Evolutionary conservation across 2,113 vertebrate genomes (phyloP).

Genomic region (Corydoras sp.): DNA sequence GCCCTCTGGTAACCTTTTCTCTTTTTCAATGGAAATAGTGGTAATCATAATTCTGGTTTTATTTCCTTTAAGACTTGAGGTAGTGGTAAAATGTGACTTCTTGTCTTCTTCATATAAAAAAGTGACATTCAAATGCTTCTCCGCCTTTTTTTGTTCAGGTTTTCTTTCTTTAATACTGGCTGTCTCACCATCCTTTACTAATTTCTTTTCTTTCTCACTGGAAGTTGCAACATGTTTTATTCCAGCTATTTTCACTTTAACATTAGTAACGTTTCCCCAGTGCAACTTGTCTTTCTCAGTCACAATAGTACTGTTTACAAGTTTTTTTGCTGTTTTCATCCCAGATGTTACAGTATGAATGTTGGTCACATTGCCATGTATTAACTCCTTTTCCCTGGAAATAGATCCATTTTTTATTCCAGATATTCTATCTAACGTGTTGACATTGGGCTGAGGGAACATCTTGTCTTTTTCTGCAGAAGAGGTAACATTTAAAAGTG

Average conservation of each 20-base stretch:
- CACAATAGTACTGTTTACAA: not conserved
- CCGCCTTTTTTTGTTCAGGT: not conserved
- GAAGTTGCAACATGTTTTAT: slow-evolving; percentile 28
- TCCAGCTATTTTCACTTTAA: not conserved
- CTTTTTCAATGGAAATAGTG: too few relatives aligned
- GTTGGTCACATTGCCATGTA: not conserved
- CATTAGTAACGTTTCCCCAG: not conserved
- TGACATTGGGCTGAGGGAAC: not conserved
- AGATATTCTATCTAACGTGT: not conserved
- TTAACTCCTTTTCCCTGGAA: not conserved
- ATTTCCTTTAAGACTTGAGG: too few relatives aligned
- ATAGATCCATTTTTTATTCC: not conserved
- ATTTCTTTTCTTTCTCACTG: not conserved
- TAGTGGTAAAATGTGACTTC: not conserved
- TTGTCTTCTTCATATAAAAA: not conserved
- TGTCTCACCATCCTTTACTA: not conserved
- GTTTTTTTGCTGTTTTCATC: slow-evolving; percentile 31
- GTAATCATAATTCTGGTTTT: too few relatives aligned
- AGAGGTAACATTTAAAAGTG: slow-evolving; percentile 3
- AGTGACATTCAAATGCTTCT: slow-evolving; percentile 4
- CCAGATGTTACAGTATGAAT: not conserved
- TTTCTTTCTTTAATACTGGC: not conserved
- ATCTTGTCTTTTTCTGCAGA: not conserved
- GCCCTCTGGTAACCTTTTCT: too few relatives aligned
- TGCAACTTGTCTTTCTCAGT: not conserved